Percentiles rank a stretch among this genome's conserved stretches.
phyloP scores from a whole-genome alignment of 2,888 invertebrate species.

The Noctua fimbriata region DNA sequence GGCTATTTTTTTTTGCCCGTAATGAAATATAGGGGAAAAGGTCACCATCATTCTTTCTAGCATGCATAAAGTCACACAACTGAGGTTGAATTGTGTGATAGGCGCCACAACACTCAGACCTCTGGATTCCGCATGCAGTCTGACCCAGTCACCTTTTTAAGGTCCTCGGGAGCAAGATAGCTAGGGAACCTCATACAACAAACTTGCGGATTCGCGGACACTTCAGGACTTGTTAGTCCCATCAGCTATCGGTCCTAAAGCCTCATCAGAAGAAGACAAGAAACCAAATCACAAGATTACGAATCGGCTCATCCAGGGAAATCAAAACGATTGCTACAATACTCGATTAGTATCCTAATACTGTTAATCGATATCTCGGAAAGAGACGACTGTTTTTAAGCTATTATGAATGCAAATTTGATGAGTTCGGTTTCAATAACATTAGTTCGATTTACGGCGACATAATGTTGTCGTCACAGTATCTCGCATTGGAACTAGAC shows the following conservation, averaged over 20 bases:
- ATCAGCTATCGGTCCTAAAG: neutral
- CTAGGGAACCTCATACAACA: neutral
- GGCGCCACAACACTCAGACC: neutral
- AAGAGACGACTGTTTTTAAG: neutral
- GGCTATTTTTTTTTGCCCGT: neutral
- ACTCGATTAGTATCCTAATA: conserved; percentile 17
- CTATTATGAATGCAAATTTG: conserved; percentile 34
- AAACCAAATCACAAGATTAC: neutral
- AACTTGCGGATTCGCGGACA: neutral
- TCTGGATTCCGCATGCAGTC: neutral
- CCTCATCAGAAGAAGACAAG: neutral
- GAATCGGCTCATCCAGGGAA: neutral
- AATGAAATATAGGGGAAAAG: neutral
- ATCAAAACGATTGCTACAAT: conserved; percentile 3
- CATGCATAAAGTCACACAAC: neutral
- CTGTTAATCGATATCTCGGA: conserved; percentile 27
- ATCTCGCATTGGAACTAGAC: neutral
- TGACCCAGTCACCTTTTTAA: neutral
- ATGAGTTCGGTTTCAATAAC: conserved; percentile 40
- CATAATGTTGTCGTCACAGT: neutral
- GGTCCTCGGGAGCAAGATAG: neutral
- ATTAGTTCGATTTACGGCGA: neutral
- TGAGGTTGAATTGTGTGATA: neutral
- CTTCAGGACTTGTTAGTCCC: neutral
- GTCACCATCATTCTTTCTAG: neutral